phyloP scores from a whole-genome alignment of 2,113 vertebrate species.

The Noturus placidus region DNA sequence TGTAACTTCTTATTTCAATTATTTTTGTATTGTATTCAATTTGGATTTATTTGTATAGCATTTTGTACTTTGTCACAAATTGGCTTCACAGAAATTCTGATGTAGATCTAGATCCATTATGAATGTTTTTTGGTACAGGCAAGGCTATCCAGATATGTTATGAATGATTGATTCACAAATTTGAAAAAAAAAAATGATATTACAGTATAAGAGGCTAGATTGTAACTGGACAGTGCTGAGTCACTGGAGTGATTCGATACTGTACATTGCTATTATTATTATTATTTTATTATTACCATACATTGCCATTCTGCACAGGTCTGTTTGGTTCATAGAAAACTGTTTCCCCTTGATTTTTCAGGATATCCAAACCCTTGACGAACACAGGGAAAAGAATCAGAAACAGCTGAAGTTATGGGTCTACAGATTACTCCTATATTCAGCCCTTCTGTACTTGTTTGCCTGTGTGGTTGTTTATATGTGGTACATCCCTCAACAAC shows the following conservation, averaged over 20 bases:
- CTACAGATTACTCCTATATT: constrained; percentile 89
- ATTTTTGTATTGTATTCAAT: not conserved
- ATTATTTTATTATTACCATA: not conserved
- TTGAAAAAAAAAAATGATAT: not conserved
- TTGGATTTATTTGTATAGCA: not conserved
- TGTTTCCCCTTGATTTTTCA: constrained; percentile 59
- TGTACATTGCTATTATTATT: not conserved
- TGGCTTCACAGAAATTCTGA: not conserved
- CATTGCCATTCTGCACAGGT: not conserved
- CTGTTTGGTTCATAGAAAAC: not conserved
- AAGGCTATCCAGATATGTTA: not conserved
- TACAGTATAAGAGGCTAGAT: not conserved
- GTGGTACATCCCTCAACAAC: constrained; percentile 91
- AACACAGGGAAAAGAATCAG: constrained; percentile 93
- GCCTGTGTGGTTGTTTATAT: constrained; percentile 85
- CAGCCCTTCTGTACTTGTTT: constrained; percentile 82
- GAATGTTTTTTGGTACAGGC: not conserved
- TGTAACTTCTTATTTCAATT: not conserved
- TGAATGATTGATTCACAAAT: not conserved
- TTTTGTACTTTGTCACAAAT: not conserved
- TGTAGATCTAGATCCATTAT: not conserved
- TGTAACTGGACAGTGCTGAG: not conserved
- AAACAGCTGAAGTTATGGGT: constrained; percentile 91
- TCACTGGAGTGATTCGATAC: not conserved
- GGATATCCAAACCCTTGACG: constrained; percentile 89